These are phyloP conservation scores for Siniperca undulata DNA, from an alignment of 2,797 vertebrate species.

Conservation along the genomic window DNA sequence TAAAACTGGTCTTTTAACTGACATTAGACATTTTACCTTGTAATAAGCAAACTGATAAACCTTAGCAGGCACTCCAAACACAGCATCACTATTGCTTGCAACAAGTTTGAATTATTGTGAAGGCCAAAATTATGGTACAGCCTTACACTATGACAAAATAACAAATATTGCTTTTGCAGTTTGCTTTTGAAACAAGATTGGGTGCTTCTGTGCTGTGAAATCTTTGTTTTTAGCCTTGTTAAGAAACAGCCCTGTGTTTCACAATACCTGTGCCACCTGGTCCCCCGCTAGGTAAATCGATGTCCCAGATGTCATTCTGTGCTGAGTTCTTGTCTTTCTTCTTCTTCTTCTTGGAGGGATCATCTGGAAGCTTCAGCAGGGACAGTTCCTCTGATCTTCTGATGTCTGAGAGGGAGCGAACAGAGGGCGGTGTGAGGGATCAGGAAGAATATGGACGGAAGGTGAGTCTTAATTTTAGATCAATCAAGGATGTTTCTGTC, in stretches of 20 bases:
- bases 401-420: conserved; percentile 86
- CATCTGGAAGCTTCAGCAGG: conserved; percentile 89
- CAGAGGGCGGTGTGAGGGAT: not conserved
- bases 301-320: conserved; percentile 90
- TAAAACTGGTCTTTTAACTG: not conserved
- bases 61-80: not conserved
- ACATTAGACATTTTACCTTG: not conserved
- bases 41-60: not conserved
- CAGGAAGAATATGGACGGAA: not conserved
- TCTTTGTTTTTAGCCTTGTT: not conserved
- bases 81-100: not conserved
- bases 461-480: conserved; percentile 4
- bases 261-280: conserved; percentile 83
- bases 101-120: not conserved
- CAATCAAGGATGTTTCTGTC: not conserved
- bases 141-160: not conserved
- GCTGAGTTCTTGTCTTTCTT: conserved; percentile 92
- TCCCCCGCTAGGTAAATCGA: conserved; percentile 85
- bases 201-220: conserved; percentile 6
- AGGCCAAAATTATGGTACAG: not conserved
- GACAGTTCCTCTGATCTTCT: conserved; percentile 96
- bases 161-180: not conserved
- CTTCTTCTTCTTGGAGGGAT: conserved; percentile 92
- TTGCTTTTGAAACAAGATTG: not conserved
- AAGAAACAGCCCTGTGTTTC: not conserved